Conservation (phyloP, 64 coral and sea anemone species). For the Stichodactyla helianthus region DNA sequence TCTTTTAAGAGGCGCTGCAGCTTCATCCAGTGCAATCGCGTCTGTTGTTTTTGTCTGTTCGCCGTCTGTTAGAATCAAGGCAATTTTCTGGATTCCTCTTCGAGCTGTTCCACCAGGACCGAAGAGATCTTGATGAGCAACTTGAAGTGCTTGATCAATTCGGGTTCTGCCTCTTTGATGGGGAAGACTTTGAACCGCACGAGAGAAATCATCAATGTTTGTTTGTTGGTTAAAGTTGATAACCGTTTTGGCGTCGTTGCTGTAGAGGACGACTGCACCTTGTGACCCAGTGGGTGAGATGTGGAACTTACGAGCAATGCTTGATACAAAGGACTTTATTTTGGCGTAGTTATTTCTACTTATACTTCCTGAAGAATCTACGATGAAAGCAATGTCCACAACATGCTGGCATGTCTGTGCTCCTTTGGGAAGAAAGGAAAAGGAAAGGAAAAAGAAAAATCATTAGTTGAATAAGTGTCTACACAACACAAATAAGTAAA, state of each 20-base stretch:
- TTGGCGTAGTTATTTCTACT: slow-evolving; percentile 16
- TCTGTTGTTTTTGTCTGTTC: slow-evolving; percentile 30
- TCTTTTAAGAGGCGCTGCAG: slow-evolving; percentile 27
- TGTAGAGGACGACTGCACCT: slow-evolving; percentile 31
- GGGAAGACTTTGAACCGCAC: slow-evolving; percentile 22
- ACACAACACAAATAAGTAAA: no score
- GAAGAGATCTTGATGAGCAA: slow-evolving; percentile 20
- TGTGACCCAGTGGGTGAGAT: slow-evolving; percentile 28
- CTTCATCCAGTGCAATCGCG: slow-evolving; percentile 18
- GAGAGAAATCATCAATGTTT: not conserved
- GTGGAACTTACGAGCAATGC: slow-evolving; percentile 16
- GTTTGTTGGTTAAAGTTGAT: slow-evolving; percentile 25
- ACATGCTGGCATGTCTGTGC: not conserved
- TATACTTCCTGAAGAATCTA: slow-evolving; percentile 30
- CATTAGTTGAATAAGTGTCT: not conserved
- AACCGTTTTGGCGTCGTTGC: slow-evolving; percentile 17
- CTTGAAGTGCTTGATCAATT: slow-evolving; percentile 35
- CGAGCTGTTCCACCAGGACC: slow-evolving; percentile 18
- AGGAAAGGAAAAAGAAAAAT: not conserved
- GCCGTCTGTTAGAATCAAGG: slow-evolving; percentile 42
- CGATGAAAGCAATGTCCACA: slow-evolving; percentile 16
- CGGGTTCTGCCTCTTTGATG: slow-evolving; percentile 41
- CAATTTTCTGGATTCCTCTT: slow-evolving; percentile 32
- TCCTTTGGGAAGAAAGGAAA: not conserved
- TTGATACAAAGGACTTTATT: not conserved